Evolutionary conservation across 2,888 invertebrate genomes (phyloP).

Genomic region (Trichopoda pennipes): DNA sequence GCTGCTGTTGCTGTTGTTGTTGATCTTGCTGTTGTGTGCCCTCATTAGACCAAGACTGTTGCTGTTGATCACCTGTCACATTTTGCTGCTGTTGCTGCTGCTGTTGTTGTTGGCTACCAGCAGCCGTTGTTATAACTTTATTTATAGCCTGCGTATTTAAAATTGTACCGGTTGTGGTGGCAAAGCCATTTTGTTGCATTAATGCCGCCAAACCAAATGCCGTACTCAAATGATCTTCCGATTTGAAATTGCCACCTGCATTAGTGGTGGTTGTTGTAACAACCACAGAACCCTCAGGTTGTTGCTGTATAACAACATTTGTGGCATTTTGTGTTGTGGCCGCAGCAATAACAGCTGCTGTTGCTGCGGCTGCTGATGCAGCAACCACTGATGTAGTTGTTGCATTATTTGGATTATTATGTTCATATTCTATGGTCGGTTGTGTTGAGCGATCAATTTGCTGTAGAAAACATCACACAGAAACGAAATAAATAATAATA

Average conservation of each 20-base stretch:
- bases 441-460: conserved; percentile 81
- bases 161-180: conserved; percentile 85
- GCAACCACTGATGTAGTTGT: conserved; percentile 71
- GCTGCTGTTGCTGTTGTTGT: too few relatives aligned
- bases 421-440: conserved; percentile 81
- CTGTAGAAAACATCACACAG: conserved; percentile 69
- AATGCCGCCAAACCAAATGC: conserved; percentile 89
- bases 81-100: conserved; percentile 69
- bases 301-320: conserved; percentile 73
- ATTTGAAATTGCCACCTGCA: conserved; percentile 82
- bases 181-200: conserved; percentile 84
- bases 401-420: conserved; percentile 72
- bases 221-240: conserved; percentile 87
- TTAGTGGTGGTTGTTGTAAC: conserved; percentile 75
- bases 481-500: conserved; percentile 15
- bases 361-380: conserved; percentile 70
- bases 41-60: conserved; percentile 67
- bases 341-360: conserved; percentile 72
- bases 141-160: conserved; percentile 79
- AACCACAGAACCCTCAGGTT: conserved; percentile 74
- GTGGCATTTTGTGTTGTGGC: conserved; percentile 70
- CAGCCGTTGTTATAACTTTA: conserved; percentile 73
- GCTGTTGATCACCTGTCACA: conserved; percentile 72
- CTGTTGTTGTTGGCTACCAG: conserved; percentile 65
- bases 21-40: conserved; percentile 67